Evolutionary conservation across 2,888 invertebrate species (phyloP).

Genomic region (Biston stratarius): DNA sequence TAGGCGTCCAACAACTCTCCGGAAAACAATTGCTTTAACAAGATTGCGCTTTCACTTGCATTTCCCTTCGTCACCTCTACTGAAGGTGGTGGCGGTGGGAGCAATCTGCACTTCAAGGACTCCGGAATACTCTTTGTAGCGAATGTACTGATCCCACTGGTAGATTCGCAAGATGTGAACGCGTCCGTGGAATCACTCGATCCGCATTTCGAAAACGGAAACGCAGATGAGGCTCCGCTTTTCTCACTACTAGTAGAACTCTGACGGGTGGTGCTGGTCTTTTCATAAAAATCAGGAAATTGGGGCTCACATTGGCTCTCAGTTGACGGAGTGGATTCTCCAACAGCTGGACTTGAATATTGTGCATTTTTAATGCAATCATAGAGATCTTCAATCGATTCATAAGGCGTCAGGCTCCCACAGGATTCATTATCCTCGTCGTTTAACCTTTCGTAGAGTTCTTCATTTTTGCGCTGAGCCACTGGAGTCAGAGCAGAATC

Average conservation of each 20-base stretch:
- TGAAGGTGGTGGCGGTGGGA: slow-evolving; percentile 68
- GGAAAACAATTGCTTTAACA: slow-evolving; percentile 87
- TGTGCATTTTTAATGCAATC: slow-evolving; percentile 82
- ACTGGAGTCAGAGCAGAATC: slow-evolving; percentile 79
- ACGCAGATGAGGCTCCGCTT: slow-evolving; percentile 81
- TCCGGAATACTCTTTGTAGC: slow-evolving; percentile 72
- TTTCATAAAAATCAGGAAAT: slow-evolving; percentile 77
- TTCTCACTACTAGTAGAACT: slow-evolving; percentile 81
- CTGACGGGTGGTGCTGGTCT: slow-evolving; percentile 74
- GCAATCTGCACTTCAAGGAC: slow-evolving; percentile 71
- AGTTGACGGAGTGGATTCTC: slow-evolving; percentile 78
- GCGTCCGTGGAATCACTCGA: slow-evolving; percentile 80
- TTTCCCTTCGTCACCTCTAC: slow-evolving; percentile 52
- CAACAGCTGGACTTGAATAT: slow-evolving; percentile 71
- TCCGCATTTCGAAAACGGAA: slow-evolving; percentile 83
- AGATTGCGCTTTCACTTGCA: slow-evolving; percentile 75
- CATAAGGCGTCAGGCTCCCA: slow-evolving; percentile 81
- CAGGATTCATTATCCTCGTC: slow-evolving; percentile 76
- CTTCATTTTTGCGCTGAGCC: slow-evolving; percentile 72
- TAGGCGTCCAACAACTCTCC: slow-evolving; percentile 89
- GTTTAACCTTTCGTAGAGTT: slow-evolving; percentile 76
- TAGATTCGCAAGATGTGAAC: slow-evolving; percentile 80
- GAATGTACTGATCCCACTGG: slow-evolving; percentile 78
- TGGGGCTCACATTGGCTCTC: slow-evolving; percentile 79
- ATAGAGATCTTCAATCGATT: slow-evolving; percentile 82